A percentile compares a stretch with the other conserved stretches of the same genome.
Evolutionary conservation across 1,140 invertebrate genomes (phyloP).

Genomic region (Parapsyche elsis): DNA sequence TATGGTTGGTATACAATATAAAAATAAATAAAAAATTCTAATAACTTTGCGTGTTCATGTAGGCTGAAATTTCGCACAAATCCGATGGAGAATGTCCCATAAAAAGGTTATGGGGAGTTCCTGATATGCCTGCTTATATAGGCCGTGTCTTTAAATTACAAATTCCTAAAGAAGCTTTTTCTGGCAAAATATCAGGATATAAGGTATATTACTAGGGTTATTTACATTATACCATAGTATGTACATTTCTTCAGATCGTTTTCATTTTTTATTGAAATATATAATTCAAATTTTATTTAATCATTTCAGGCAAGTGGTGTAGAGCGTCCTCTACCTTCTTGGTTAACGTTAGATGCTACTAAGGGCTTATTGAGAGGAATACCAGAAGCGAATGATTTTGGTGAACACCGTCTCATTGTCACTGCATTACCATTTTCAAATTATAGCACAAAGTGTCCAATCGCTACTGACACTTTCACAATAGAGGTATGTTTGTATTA

Average conservation of each 20-base stretch:
- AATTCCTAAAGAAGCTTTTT: conserved; percentile 67
- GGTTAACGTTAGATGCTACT: conserved; percentile 66
- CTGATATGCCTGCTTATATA: conserved; percentile 67
- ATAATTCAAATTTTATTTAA: not conserved
- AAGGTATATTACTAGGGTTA: no score
- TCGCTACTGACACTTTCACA: conserved; percentile 64
- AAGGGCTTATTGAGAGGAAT: conserved; percentile 66
- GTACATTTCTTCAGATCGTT: not conserved
- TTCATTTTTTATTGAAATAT: not conserved
- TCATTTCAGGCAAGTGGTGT: conserved; percentile 56
- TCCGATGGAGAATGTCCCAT: conserved; percentile 60
- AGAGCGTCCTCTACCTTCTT: conserved; percentile 62
- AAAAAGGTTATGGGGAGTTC: conserved; percentile 67
- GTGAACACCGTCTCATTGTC: conserved; percentile 63
- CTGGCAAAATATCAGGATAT: conserved; percentile 64
- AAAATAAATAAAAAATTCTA: no score
- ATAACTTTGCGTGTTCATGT: not conserved
- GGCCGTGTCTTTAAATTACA: conserved; percentile 66
- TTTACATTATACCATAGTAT: conserved; percentile 19
- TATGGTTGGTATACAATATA: no score
- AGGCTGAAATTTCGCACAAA: conserved; percentile 23
- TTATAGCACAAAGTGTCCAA: conserved; percentile 60
- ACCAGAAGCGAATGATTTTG: conserved; percentile 62
- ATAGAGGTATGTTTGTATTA: conserved; percentile 59
- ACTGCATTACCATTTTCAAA: conserved; percentile 58